Conservation (phyloP, 2,113 vertebrate species). For the Nesogale talazaci region DNA sequence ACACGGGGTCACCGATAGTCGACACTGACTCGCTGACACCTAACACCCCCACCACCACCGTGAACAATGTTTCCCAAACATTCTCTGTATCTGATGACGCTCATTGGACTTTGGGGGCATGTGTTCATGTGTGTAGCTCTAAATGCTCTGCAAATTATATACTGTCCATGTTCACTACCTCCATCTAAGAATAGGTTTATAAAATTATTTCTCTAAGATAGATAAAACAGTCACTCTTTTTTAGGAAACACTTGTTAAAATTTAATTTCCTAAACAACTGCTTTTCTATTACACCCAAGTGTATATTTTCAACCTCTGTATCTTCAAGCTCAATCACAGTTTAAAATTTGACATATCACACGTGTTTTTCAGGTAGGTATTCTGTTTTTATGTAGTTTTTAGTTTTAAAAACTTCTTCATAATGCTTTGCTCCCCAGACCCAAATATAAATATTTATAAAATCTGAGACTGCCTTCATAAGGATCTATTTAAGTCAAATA, state of each 20-base stretch:
- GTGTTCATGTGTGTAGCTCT: constrained; percentile 67
- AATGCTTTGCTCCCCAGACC: constrained; percentile 1
- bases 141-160: constrained; percentile 78
- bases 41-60: background rate
- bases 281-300: constrained; percentile 53
- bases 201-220: constrained; percentile 80
- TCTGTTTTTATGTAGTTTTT: background rate
- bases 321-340: constrained; percentile 42
- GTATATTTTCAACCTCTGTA: constrained; percentile 59
- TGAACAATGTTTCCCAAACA: constrained; percentile 31
- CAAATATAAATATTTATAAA: background rate
- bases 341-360: constrained; percentile 12
- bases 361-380: background rate
- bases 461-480: background rate
- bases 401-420: background rate
- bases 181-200: constrained; percentile 77
- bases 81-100: constrained; percentile 72
- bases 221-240: constrained; percentile 77
- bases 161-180: constrained; percentile 77
- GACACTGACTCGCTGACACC: too few species aligned
- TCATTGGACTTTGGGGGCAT: constrained; percentile 59
- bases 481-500: background rate
- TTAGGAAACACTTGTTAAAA: constrained; percentile 75
- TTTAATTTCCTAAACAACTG: constrained; percentile 72
- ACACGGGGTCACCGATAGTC: too few species aligned